Evolutionary conservation across 1,140 invertebrate genomes (phyloP).

Genomic region (Pseudachorutes palmiensis): DNA sequence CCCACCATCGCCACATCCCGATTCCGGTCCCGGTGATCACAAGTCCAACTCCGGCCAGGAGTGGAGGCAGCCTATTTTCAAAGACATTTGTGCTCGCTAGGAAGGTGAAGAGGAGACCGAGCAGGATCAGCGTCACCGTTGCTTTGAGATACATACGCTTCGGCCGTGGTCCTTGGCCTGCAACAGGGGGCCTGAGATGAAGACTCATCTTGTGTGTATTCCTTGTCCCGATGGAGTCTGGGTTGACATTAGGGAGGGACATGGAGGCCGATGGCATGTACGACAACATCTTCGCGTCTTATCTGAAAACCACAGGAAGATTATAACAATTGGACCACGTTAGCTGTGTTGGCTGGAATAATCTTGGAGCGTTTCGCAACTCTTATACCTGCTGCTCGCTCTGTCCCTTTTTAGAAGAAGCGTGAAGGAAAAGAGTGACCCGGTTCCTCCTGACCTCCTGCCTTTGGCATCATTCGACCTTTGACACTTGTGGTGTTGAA

Average conservation of each 20-base stretch:
- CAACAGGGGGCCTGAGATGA: not conserved
- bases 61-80: not conserved
- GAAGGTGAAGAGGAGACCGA: constrained; percentile 3
- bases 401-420: too few species aligned
- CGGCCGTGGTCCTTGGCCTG: not conserved
- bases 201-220: not conserved
- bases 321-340: too few species aligned
- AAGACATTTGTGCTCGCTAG: not conserved
- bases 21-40: not conserved
- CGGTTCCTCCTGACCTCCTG: too few species aligned
- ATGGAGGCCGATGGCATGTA: not conserved
- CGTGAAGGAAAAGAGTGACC: too few species aligned
- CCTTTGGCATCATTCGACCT: too few species aligned
- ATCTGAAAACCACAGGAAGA: too few species aligned
- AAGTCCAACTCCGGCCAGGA: not conserved
- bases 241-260: not conserved
- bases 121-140: not conserved
- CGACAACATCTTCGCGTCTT: not conserved
- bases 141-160: not conserved
- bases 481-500: too few species aligned
- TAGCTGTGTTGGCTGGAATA: too few species aligned
- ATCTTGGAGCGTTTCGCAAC: too few species aligned
- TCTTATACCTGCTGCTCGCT: too few species aligned
- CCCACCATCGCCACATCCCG: not conserved
- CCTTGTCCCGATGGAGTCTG: constrained; percentile 1